phyloP scores from a whole-genome alignment of 2,888 invertebrate genomes.

The Acronicta aceris region DNA sequence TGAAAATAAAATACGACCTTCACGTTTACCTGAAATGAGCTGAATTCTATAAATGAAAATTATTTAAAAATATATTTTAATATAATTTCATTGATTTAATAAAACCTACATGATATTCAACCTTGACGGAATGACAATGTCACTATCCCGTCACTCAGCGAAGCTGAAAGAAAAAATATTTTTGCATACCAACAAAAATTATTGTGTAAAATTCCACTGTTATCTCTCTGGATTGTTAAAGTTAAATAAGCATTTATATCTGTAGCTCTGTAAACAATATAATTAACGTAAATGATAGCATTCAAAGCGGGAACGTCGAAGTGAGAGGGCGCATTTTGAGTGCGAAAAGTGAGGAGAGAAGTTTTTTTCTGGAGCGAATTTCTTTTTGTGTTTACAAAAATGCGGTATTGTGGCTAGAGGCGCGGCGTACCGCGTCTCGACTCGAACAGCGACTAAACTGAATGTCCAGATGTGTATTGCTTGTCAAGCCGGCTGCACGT shows the following conservation, averaged over 20 bases:
- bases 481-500: slow-evolving; percentile 65
- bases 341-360: slow-evolving; percentile 25
- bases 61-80: too few species aligned
- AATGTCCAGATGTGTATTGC: slow-evolving; percentile 69
- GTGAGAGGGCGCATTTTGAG: slow-evolving; percentile 68
- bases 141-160: slow-evolving; percentile 28
- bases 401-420: slow-evolving; percentile 78
- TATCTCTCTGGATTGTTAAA: slow-evolving; percentile 53
- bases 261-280: slow-evolving; percentile 63
- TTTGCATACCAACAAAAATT: slow-evolving; percentile 48
- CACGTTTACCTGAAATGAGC: too few species aligned
- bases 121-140: slow-evolving; percentile 33
- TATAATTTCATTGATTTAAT: background rate
- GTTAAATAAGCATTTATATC: slow-evolving; percentile 51
- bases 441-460: slow-evolving; percentile 59
- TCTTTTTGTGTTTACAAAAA: slow-evolving; percentile 68
- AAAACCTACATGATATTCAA: slow-evolving; percentile 22
- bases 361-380: slow-evolving; percentile 53
- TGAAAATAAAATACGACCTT: background rate
- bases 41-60: too few species aligned
- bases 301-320: slow-evolving; percentile 65
- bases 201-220: slow-evolving; percentile 76
- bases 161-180: slow-evolving; percentile 17
- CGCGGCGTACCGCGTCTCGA: slow-evolving; percentile 77
- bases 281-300: slow-evolving; percentile 62